These are phyloP conservation scores for Prolemur simus DNA, from an alignment of 2,113 vertebrate genomes.

Conservation along the genomic window DNA sequence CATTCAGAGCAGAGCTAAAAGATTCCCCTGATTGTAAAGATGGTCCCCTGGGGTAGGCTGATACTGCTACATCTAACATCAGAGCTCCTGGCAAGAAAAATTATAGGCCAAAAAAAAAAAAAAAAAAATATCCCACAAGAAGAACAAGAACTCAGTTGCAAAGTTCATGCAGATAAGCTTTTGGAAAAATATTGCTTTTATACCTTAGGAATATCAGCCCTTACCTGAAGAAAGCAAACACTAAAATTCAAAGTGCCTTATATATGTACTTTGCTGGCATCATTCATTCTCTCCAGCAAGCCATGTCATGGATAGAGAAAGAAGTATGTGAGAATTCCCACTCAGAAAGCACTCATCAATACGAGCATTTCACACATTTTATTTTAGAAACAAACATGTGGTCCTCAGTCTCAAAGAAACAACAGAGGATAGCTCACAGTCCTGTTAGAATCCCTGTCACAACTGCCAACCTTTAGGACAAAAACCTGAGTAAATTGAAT, in stretches of 20 bases:
- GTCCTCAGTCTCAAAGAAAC: neutral
- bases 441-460: neutral
- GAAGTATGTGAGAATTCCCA: neutral
- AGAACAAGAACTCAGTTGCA: neutral
- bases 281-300: neutral
- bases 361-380: neutral
- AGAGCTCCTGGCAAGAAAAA: neutral
- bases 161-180: neutral
- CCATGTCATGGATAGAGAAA: neutral
- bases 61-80: neutral
- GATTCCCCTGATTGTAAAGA: neutral
- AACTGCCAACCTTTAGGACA: neutral
- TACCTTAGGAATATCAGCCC: neutral
- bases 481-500: neutral
- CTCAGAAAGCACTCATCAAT: neutral
- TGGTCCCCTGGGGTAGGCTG: neutral
- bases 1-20: neutral
- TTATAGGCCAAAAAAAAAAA: neutral
- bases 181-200: neutral
- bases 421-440: neutral
- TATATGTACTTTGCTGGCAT: neutral
- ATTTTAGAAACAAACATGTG: constrained; percentile 3
- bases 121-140: neutral
- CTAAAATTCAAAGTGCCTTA: neutral
- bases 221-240: constrained; percentile 6